Conservation (phyloP, 2,113 vertebrate species). For the Siniperca chuatsi region DNA sequence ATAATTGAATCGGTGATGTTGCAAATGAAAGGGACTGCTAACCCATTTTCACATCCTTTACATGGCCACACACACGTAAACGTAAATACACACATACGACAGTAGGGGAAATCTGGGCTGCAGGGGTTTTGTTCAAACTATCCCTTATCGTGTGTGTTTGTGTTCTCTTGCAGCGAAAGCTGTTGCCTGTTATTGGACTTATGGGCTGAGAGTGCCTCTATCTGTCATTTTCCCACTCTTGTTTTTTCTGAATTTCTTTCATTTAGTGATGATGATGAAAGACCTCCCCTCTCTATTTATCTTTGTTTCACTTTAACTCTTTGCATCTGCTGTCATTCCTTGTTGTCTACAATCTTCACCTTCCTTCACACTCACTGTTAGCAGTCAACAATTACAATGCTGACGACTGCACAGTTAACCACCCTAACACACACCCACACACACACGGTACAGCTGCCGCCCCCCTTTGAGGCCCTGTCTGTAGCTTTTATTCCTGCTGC, state of each 20-base stretch:
- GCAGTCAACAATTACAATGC: constrained; percentile 61
- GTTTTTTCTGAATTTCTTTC: constrained; percentile 13
- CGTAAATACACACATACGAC: neutral
- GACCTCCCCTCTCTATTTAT: neutral
- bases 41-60: neutral
- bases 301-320: constrained; percentile 11
- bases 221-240: neutral
- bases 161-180: neutral
- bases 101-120: neutral
- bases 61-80: neutral
- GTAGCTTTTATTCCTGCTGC: constrained; percentile 47
- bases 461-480: constrained; percentile 37
- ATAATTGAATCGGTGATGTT: neutral
- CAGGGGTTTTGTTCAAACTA: neutral
- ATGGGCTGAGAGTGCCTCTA: constrained; percentile 27
- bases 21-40: neutral
- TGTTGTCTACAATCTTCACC: constrained; percentile 11
- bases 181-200: constrained; percentile 9
- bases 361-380: constrained; percentile 8
- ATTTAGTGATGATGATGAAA: neutral
- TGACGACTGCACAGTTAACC: constrained; percentile 56
- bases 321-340: constrained; percentile 19
- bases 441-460: constrained; percentile 41
- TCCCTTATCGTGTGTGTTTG: neutral
- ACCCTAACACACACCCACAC: constrained; percentile 15